Conservation (phyloP, 2,113 vertebrate species). For the Zapornia atra region DNA sequence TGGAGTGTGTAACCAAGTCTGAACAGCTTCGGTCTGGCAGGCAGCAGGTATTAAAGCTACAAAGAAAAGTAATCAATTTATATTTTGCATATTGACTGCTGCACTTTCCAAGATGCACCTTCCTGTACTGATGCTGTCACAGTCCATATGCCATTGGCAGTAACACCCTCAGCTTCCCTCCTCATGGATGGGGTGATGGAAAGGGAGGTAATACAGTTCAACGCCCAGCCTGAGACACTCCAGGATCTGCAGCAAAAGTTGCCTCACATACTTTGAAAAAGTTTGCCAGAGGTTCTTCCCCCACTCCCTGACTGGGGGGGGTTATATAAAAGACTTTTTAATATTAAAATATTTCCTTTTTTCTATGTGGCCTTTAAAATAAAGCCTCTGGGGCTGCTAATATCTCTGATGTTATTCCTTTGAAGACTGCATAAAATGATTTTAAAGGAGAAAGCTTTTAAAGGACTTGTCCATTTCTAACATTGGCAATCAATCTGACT, state of each 20-base stretch:
- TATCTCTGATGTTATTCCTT: slow-evolving; percentile 56
- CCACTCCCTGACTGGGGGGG: not conserved
- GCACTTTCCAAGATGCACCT: not conserved
- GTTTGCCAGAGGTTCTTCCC: not conserved
- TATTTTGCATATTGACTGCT: slow-evolving; percentile 28
- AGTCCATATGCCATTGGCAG: not conserved
- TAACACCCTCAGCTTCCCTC: not conserved
- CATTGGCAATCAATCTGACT: slow-evolving; percentile 13
- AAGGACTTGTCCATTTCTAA: not conserved
- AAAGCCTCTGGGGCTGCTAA: slow-evolving; percentile 52
- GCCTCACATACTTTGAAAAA: not conserved
- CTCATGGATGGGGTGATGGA: not conserved
- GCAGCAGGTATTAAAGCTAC: not conserved
- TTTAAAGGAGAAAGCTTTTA: slow-evolving; percentile 52
- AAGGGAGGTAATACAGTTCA: not conserved
- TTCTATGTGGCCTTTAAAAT: slow-evolving; percentile 55
- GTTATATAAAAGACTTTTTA: slow-evolving; percentile 51
- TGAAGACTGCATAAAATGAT: slow-evolving; percentile 48
- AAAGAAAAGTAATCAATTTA: not conserved
- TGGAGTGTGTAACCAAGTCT: not conserved
- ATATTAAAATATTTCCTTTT: slow-evolving; percentile 66
- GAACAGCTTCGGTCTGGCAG: not conserved
- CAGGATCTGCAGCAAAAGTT: not conserved
- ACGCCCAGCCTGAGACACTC: not conserved
- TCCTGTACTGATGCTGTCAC: not conserved